These are phyloP conservation scores for Cygnus buccinator DNA, from an alignment of 2,113 vertebrate species.

Conservation along the genomic window DNA sequence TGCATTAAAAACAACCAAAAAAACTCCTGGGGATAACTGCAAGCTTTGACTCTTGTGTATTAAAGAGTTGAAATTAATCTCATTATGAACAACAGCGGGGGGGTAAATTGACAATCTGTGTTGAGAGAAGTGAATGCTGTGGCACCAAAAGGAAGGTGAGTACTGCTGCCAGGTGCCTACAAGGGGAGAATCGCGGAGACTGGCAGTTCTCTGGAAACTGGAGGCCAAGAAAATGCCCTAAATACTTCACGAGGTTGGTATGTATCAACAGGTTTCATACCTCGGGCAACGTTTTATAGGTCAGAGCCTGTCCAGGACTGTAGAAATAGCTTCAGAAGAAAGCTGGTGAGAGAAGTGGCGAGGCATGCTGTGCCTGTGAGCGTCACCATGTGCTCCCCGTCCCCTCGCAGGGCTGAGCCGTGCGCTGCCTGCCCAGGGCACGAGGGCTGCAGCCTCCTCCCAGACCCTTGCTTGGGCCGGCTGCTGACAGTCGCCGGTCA, in stretches of 20 bases:
- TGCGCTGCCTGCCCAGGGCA: background rate
- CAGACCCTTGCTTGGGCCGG: rapidly evolving
- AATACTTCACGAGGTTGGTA: background rate
- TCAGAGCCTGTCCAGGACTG: background rate
- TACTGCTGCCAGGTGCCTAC: background rate
- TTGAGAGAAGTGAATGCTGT: background rate
- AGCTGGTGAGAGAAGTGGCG: background rate
- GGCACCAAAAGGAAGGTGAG: background rate
- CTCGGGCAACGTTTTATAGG: background rate
- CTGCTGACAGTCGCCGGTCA: rapidly evolving
- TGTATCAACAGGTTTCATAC: background rate
- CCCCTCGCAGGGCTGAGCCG: too few species aligned
- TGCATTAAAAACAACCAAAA: background rate
- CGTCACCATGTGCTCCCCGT: too few species aligned
- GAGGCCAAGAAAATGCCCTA: too few species aligned
- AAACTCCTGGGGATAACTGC: background rate
- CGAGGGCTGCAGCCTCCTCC: background rate
- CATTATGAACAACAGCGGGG: background rate
- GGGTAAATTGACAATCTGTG: background rate
- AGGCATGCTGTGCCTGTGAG: too few species aligned
- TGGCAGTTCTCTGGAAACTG: background rate
- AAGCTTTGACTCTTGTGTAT: background rate
- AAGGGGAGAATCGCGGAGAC: too few species aligned
- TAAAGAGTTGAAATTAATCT: background rate
- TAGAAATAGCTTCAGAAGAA: background rate